Percentiles rank a stretch among this genome's conserved stretches.
These are phyloP conservation scores for Andrena hattorfiana DNA, from an alignment of 2,888 invertebrate species.

Conservation along the genomic window DNA sequence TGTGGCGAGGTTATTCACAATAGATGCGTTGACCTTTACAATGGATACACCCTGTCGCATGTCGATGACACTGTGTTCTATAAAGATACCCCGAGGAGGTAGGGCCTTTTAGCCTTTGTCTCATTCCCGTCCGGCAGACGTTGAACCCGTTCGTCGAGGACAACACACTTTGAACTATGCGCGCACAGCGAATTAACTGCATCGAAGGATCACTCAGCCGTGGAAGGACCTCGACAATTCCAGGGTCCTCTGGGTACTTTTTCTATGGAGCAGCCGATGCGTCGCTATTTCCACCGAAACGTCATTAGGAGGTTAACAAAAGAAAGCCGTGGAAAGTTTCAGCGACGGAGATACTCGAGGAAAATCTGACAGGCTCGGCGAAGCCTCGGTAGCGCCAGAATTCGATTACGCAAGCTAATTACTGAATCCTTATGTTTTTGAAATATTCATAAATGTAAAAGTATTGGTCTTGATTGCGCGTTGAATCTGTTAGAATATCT, in stretches of 20 bases:
- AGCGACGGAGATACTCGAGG: neutral
- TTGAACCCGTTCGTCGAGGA: slow-evolving; percentile 77
- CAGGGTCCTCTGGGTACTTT: neutral
- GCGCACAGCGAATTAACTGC: slow-evolving; percentile 57
- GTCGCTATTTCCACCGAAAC: slow-evolving; percentile 13
- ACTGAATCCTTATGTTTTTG: too few species aligned
- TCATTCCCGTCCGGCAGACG: slow-evolving; percentile 70
- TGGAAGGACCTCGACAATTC: slow-evolving; percentile 31
- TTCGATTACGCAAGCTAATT: neutral
- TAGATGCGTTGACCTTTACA: slow-evolving; percentile 81
- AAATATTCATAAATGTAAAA: neutral
- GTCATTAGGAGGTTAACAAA: neutral
- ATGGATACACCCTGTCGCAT: slow-evolving; percentile 75
- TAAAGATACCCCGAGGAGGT: slow-evolving; percentile 77
- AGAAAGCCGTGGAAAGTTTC: slow-evolving; percentile 1
- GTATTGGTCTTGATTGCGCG: slow-evolving; percentile 12
- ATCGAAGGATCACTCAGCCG: slow-evolving; percentile 49
- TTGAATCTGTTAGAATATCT: slow-evolving; percentile 21
- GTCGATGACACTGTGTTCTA: slow-evolving; percentile 80
- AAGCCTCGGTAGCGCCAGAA: neutral
- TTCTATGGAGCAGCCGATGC: neutral
- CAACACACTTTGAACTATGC: slow-evolving; percentile 76
- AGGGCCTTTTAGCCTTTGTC: slow-evolving; percentile 77
- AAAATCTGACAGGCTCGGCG: neutral
- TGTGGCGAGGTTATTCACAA: slow-evolving; percentile 77